Evolutionary conservation across 2,888 invertebrate species (phyloP).

Genomic region (Acleris cristana): DNA sequence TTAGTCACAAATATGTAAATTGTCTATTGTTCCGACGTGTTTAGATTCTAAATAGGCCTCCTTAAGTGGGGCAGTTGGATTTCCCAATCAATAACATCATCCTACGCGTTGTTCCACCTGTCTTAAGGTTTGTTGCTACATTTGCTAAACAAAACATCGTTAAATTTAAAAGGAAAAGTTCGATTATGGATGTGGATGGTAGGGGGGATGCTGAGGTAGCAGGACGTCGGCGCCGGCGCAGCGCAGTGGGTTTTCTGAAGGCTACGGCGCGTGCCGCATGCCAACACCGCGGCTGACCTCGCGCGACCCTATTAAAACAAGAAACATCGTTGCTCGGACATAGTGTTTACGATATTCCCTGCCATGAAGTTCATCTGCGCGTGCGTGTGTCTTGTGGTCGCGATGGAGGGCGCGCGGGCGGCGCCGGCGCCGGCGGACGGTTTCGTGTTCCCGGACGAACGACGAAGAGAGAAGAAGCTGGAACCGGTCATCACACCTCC

Average conservation of each 20-base stretch:
- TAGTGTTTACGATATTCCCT: conserved; percentile 68
- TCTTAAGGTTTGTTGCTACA: conserved; percentile 43
- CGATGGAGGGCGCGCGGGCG: conserved; percentile 47
- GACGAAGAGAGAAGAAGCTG: conserved; percentile 62
- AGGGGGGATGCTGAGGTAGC: conserved; percentile 67
- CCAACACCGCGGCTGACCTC: conserved; percentile 76
- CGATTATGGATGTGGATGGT: conserved; percentile 50
- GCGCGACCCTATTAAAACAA: conserved; percentile 80
- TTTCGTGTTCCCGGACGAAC: conserved; percentile 72
- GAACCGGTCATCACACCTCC: conserved; percentile 79
- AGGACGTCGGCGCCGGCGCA: conserved; percentile 70
- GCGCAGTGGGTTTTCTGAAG: conserved; percentile 83
- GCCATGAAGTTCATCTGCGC: conserved; percentile 72
- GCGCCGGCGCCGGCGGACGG: conserved; percentile 65
- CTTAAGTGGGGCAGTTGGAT: conserved; percentile 51
- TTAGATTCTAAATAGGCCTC: conserved; percentile 27
- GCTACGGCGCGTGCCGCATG: conserved; percentile 83
- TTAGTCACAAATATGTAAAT: conserved; percentile 33
- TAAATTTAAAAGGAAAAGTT: conserved; percentile 64
- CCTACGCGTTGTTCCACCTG: conserved; percentile 58
- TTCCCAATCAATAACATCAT: conserved; percentile 63
- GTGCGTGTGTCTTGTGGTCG: conserved; percentile 58
- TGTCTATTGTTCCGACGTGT: conserved; percentile 30
- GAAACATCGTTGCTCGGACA: conserved; percentile 64
- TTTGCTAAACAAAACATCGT: conserved; percentile 64